phyloP scores from a whole-genome alignment of 2,113 vertebrate genomes.

The Leptobrachium leishanense region DNA sequence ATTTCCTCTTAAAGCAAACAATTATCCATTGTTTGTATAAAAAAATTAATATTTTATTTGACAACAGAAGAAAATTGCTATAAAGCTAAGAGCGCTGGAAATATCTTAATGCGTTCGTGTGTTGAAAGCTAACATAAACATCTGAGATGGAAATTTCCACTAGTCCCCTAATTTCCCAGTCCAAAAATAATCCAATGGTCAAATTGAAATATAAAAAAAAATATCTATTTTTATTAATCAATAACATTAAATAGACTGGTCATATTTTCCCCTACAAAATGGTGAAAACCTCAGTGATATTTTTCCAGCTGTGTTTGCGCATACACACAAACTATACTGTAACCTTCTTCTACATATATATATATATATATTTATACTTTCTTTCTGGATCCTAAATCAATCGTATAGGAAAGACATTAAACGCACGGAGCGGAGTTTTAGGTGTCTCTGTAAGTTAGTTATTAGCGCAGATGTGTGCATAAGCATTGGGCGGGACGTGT shows the following conservation, averaged over 20 bases:
- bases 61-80: not conserved
- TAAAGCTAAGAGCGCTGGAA: not conserved
- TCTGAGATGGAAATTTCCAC: not conserved
- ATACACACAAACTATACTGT: not conserved
- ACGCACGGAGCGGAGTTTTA: not conserved
- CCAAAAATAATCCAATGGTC: not conserved
- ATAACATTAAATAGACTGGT: not conserved
- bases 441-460: not conserved
- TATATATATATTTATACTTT: not conserved
- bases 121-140: not conserved
- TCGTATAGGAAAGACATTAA: not conserved
- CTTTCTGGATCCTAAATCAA: not conserved
- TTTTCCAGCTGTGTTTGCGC: not conserved
- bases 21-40: conserved; percentile 15
- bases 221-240: not conserved
- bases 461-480: not conserved
- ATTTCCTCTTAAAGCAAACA: conserved; percentile 21
- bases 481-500: not conserved
- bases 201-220: not conserved
- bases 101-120: not conserved
- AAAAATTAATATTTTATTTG: conserved; percentile 3
- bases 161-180: not conserved
- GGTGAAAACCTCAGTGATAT: conserved; percentile 2
- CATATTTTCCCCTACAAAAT: not conserved
- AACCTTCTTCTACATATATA: too few species aligned